These are phyloP conservation scores for Choloepus didactylus DNA, from an alignment of 2,797 vertebrate genomes.

Conservation along the genomic window DNA sequence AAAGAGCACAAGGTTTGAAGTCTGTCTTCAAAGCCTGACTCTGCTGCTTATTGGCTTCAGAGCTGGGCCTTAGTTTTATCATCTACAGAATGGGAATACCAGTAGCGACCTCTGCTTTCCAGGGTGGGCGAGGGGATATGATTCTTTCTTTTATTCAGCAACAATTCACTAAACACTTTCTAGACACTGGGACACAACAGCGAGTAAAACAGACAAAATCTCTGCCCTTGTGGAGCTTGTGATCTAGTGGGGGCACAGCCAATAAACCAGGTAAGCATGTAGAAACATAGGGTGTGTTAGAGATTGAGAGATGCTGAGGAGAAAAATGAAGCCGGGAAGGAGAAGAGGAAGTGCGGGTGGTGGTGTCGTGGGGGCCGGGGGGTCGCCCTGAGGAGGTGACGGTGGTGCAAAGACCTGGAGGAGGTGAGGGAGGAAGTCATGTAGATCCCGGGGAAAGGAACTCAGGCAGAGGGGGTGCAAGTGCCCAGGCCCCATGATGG, in stretches of 20 bases:
- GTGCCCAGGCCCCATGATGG: background rate
- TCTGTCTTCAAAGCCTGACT: background rate
- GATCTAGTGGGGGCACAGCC: background rate
- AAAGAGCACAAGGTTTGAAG: conserved; percentile 7
- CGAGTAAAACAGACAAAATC: background rate
- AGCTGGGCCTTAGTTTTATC: background rate
- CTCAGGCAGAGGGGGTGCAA: background rate
- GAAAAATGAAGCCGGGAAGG: background rate
- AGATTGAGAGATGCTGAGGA: background rate
- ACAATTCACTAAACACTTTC: background rate
- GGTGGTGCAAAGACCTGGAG: background rate
- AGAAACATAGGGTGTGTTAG: no score
- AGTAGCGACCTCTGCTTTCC: background rate
- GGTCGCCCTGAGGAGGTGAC: background rate
- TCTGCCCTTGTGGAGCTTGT: background rate
- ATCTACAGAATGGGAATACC: background rate
- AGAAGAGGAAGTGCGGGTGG: background rate
- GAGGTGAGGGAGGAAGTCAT: background rate
- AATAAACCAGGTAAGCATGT: background rate
- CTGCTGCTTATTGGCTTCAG: background rate
- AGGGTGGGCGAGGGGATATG: background rate
- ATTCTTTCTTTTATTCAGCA: background rate
- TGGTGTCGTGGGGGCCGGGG: background rate
- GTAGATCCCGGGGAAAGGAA: background rate
- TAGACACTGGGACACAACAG: background rate